Conservation (phyloP, 2,888 invertebrate genomes). For the Euspilapteryx auroguttella region DNA sequence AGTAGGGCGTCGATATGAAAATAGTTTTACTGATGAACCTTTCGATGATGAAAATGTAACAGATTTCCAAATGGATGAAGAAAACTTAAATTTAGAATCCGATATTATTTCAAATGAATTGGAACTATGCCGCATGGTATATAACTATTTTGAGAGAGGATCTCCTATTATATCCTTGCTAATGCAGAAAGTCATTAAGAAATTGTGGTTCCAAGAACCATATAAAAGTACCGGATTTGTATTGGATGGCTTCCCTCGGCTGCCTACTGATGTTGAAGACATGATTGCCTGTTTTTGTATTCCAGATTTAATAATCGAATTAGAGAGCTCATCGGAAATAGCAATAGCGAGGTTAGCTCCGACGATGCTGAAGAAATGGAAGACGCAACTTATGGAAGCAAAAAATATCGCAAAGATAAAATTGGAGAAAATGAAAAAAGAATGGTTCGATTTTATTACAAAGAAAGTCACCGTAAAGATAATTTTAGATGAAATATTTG, state of each 20-base stretch:
- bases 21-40: constrained; percentile 25
- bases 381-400: constrained; percentile 29
- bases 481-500: constrained; percentile 28
- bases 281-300: constrained; percentile 49
- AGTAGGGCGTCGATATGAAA: constrained; percentile 40
- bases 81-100: constrained; percentile 20
- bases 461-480: constrained; percentile 24
- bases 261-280: constrained; percentile 51
- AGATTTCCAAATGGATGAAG: constrained; percentile 37
- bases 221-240: constrained; percentile 52
- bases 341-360: constrained; percentile 25
- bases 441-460: constrained; percentile 27
- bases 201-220: constrained; percentile 56
- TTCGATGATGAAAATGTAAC: constrained; percentile 27
- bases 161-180: constrained; percentile 37
- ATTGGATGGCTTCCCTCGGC: constrained; percentile 65
- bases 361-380: constrained; percentile 32
- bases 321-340: constrained; percentile 30
- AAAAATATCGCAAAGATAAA: constrained; percentile 19
- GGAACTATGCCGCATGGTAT: constrained; percentile 28
- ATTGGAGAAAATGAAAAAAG: constrained; percentile 15
- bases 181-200: constrained; percentile 36
- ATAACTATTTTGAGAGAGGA: constrained; percentile 52
- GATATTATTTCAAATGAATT: constrained; percentile 34
- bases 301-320: constrained; percentile 61